These are phyloP conservation scores for Cardinalis cardinalis DNA, from an alignment of 2,113 vertebrate species.

Conservation along the genomic window DNA sequence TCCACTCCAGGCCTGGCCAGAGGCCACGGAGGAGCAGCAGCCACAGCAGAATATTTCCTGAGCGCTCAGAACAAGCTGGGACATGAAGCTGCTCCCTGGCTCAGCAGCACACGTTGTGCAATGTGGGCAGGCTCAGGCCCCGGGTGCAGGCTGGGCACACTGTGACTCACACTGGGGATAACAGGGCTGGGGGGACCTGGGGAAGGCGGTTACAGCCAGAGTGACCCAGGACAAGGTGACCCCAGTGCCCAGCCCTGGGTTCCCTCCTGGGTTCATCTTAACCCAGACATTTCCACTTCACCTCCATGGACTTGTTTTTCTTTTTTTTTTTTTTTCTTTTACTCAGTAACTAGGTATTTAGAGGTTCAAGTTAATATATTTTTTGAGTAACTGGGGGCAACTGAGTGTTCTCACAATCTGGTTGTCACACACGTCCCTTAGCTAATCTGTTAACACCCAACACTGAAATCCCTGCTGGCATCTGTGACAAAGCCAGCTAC, in stretches of 20 bases:
- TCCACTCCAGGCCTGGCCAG: neutral
- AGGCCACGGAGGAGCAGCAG: neutral
- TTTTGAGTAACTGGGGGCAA: neutral
- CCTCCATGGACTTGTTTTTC: neutral
- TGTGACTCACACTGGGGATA: fast-evolving
- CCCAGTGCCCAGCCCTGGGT: neutral
- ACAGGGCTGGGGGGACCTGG: fast-evolving
- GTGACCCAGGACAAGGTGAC: neutral
- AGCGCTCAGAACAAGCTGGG: neutral
- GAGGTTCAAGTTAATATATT: slow-evolving; percentile 16
- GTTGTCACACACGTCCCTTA: neutral
- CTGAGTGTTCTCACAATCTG: neutral
- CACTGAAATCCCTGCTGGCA: neutral
- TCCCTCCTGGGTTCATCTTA: neutral
- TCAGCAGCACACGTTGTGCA: neutral
- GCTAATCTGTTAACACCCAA: neutral
- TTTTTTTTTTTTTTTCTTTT: neutral
- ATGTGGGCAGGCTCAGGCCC: neutral
- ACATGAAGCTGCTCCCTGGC: fast-evolving
- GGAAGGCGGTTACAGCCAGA: neutral
- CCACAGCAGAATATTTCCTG: neutral
- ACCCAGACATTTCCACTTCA: neutral
- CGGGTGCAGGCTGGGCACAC: fast-evolving
- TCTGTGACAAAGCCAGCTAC: neutral
- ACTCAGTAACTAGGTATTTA: slow-evolving; percentile 18